Base-by-base conservation (phyloP, 2,113 vertebrate genomes). In the Pagrus major region DNA sequence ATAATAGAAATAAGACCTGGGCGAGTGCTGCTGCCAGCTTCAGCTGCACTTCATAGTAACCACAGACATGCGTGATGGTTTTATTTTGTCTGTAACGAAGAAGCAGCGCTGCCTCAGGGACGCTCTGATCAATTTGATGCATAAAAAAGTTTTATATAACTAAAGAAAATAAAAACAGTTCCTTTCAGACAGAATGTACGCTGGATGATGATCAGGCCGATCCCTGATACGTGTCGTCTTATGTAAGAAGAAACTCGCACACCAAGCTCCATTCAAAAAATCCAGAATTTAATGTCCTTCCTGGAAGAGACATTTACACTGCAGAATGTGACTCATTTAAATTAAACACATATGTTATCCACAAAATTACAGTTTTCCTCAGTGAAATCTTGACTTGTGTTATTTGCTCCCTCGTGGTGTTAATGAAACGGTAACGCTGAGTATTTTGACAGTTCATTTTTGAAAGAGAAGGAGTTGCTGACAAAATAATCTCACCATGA, bases 131-230 rank as follows among this genome's bases (percentile, higher is more conserved):
- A 42, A 52, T 44, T 15, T 47, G 23, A 60, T 3, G 35, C 29
- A 67, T 52, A 54, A 81, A 67, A 68, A 67, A 12, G 2, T 35
- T 75, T 81, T 74, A 74, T 47, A 31, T 74, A 81, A 75, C 63
- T 46, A 54, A 68, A 75, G 78, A 51, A 74, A 80, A 74, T 21
- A 68, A 56, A 76, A 41, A 1, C 11, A 37, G 21, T 18, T 6
- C 15, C 61, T 25, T 47, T 49, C 9, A 64, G 58, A 51, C 71
- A 61, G 42, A 35, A 4, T 7, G 61, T 9, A 4, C 37, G 12
- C 60, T 56, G 61, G 60, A 54, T 2, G 25, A 25, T 1, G 35
- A 61, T 33, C 35, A 23, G 23, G 23, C 0, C 67, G 14, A 0
- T 18, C 6, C 6, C 15, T 21, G 25, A 52, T 37, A 58, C 51